Conservation (phyloP, 1,140 invertebrate species). For the Centruroides vittatus region DNA sequence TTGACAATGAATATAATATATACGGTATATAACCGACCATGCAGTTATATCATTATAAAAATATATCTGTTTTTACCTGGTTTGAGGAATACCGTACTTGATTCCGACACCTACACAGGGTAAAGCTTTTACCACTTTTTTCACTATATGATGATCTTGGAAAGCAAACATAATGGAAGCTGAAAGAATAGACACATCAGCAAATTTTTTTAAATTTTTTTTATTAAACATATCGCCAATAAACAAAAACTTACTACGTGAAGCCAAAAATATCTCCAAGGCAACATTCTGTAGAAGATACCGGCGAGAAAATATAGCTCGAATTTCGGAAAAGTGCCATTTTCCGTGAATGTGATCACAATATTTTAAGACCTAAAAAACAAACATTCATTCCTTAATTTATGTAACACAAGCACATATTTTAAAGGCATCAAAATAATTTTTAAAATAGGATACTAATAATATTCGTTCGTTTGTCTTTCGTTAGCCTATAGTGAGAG, state of each 20-base stretch:
- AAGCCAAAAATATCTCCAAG: slow-evolving; percentile 96
- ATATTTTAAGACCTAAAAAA: slow-evolving; percentile 77
- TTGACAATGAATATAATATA: neutral
- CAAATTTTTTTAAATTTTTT: neutral
- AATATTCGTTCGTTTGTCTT: no score
- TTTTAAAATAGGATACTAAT: no score
- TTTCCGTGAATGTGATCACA: slow-evolving; percentile 96
- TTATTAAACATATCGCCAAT: neutral
- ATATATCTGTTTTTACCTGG: slow-evolving; percentile 44
- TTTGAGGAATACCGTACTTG: slow-evolving; percentile 97
- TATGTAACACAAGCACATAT: no score
- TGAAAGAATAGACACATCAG: slow-evolving; percentile 36
- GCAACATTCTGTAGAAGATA: slow-evolving; percentile 94
- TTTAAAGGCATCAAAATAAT: no score
- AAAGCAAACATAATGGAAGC: slow-evolving; percentile 98
- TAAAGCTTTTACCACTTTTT: slow-evolving; percentile 94
- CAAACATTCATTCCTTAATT: slow-evolving; percentile 15
- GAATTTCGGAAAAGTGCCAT: slow-evolving; percentile 98
- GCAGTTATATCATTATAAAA: slow-evolving; percentile 5
- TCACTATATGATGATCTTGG: slow-evolving; percentile 87
- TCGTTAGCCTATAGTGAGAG: no score
- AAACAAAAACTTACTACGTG: slow-evolving; percentile 66
- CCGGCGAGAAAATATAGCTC: slow-evolving; percentile 92
- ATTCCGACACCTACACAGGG: slow-evolving; percentile 97
- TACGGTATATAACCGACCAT: no score